Percentiles rank a stretch among this genome's conserved stretches.
phyloP scores from a whole-genome alignment of 2,797 vertebrate species.

The Okamejei kenojei region DNA sequence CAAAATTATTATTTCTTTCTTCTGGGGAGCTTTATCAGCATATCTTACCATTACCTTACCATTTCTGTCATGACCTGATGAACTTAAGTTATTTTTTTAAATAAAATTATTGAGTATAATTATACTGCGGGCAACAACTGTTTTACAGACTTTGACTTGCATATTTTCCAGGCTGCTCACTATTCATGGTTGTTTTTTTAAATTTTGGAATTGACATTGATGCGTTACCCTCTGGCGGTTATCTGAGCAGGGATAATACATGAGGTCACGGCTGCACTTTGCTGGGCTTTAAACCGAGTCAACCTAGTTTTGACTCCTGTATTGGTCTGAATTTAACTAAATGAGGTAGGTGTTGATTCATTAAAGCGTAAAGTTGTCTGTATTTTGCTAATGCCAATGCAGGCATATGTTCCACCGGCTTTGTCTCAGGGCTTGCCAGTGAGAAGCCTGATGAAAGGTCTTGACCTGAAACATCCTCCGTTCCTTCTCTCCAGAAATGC shows the following conservation, averaged over 20 bases:
- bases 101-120: neutral
- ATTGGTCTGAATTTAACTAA: neutral
- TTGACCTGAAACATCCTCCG: too few species aligned
- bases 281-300: neutral
- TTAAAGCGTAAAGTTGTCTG: neutral
- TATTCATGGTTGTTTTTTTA: neutral
- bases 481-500: too few species aligned
- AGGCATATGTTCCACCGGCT: neutral
- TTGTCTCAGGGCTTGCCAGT: neutral
- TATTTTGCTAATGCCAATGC: too few species aligned
- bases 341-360: neutral
- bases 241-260: neutral
- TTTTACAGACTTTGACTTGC: neutral
- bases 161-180: neutral
- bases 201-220: neutral
- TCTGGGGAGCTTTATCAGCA: neutral
- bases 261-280: neutral
- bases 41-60: neutral
- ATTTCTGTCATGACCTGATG: neutral
- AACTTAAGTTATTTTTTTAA: constrained; percentile 4
- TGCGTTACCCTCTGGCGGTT: neutral
- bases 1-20: neutral
- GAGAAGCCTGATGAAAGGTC: too few species aligned
- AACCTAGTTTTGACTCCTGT: neutral
- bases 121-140: neutral